Evolutionary conservation across 2,888 invertebrate genomes (phyloP), one percentile per base, ranked within the genome.

Genomic region (Calameuta idolon): DNA sequence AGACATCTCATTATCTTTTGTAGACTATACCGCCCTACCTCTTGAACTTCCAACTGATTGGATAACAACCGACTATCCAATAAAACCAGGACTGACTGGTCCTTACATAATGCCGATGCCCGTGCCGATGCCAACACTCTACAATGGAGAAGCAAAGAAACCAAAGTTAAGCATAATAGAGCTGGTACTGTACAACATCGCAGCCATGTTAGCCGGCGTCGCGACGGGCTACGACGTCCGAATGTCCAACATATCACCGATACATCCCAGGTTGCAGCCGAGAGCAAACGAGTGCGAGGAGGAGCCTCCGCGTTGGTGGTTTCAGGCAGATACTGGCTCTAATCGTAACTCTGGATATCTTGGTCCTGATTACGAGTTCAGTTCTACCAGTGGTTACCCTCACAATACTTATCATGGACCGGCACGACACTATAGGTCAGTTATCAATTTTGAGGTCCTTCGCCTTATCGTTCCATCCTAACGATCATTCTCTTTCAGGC

Each of bases 371-470:
- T 94, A 94, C 83, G 94, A 94, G 85, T 94, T 94, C 85, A 93
- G 93, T 34, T 92, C 93, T 34, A 93, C 92, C 73, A 92, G 93
- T 77, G 94, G 94, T 0, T 96, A 95, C 90, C 94, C 94, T 69
- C 97, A 97, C 91, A 97, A 98, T 92, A 98, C 98, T 1, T 98
- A 97, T 92, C 98, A 98, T 92, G 98, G 97, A 0, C 97, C 96
- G 73, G 94, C 96, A 11, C 93, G 95, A 81, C 97, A 97, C 88
- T 94, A 94, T 87, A 93, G 96, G 91, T 91, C 12, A 40, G 69
- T 34, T 75, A 5, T 71, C 31, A 31, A 30, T 23, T 5, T 5
- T 31, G 0, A 31, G 31, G 3, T 4, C 15, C 40, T 15, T 31
- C 9, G 5, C 31, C 33, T 34, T 31, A 71, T 71, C 9, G 0